These are phyloP conservation scores for Xanthostigma xanthostigma DNA, from an alignment of 2,888 invertebrate genomes.

Conservation along the genomic window DNA sequence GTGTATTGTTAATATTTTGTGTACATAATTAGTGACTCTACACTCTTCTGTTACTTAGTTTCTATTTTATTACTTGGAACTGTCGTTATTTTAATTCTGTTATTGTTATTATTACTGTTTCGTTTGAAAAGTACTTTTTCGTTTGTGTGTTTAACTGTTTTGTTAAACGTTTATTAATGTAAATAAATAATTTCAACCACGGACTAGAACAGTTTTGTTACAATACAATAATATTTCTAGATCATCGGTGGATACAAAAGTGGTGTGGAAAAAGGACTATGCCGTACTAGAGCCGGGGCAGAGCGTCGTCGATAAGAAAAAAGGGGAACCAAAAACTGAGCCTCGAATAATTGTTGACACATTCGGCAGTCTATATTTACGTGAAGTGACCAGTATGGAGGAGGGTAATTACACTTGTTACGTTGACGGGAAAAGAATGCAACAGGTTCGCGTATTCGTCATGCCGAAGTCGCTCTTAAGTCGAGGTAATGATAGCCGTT, in stretches of 20 bases:
- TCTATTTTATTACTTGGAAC: too few species aligned
- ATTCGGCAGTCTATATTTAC: slow-evolving; percentile 38
- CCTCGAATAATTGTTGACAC: slow-evolving; percentile 37
- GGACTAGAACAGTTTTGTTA: too few species aligned
- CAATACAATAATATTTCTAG: slow-evolving; percentile 17
- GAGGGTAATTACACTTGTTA: slow-evolving; percentile 55
- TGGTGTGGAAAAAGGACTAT: slow-evolving; percentile 40
- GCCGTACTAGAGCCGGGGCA: slow-evolving; percentile 29
- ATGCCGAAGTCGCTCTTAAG: slow-evolving; percentile 35
- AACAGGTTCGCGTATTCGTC: slow-evolving; percentile 34
- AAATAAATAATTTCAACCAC: too few species aligned
- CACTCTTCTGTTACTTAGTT: too few species aligned
- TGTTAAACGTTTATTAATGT: too few species aligned
- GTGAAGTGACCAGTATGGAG: slow-evolving; percentile 43
- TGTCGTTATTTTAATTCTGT: too few species aligned
- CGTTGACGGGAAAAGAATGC: slow-evolving; percentile 41
- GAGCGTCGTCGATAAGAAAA: slow-evolving; percentile 15
- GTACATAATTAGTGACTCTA: too few species aligned
- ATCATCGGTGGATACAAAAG: slow-evolving; percentile 29
- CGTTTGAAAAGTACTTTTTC: too few species aligned
- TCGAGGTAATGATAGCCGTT: slow-evolving; percentile 25
- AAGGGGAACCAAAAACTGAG: slow-evolving; percentile 22
- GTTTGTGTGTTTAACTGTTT: too few species aligned
- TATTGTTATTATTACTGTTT: too few species aligned
- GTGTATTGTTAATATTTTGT: too few species aligned